A percentile compares a stretch with the other conserved stretches of the same genome.
Conservation (phyloP, 2,888 invertebrate genomes). For the Parelbella ahira region DNA sequence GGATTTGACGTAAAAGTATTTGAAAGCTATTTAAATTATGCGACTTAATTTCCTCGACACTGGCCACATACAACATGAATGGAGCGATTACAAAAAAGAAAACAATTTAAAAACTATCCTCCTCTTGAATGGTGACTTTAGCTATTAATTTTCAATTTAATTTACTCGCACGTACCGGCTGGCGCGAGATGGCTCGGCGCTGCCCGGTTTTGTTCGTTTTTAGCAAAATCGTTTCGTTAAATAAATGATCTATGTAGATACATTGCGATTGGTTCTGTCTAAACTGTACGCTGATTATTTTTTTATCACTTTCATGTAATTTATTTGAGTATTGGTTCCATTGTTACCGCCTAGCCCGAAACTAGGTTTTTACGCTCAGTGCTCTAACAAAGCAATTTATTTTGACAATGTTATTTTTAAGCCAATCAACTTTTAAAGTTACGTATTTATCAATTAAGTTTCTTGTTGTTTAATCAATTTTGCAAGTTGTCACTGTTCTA, state of each 20-base stretch:
- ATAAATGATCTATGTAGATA: conserved; percentile 21
- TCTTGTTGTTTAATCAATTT: conserved; percentile 11
- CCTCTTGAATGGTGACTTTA: too few relatives aligned
- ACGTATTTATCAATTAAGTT: conserved; percentile 23
- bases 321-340: conserved; percentile 22
- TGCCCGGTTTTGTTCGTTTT: conserved; percentile 8
- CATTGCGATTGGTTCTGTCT: conserved; percentile 21
- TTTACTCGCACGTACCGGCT: too few relatives aligned
- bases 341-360: conserved; percentile 21
- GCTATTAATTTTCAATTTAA: too few relatives aligned
- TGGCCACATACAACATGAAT: too few relatives aligned
- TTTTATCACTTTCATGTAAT: conserved; percentile 20
- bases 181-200: conserved; percentile 20
- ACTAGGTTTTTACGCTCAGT: conserved; percentile 18
- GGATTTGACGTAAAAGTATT: too few relatives aligned
- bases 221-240: conserved; percentile 7
- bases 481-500: too few relatives aligned
- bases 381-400: conserved; percentile 23
- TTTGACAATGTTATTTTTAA: conserved; percentile 24
- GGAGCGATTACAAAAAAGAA: too few relatives aligned
- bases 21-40: too few relatives aligned
- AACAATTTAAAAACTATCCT: too few relatives aligned
- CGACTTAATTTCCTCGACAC: too few relatives aligned
- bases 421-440: conserved; percentile 18
- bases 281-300: conserved; percentile 17